Evolutionary conservation across 2,113 vertebrate genomes (phyloP).

Genomic region (Romanogobio albipinnatus): DNA sequence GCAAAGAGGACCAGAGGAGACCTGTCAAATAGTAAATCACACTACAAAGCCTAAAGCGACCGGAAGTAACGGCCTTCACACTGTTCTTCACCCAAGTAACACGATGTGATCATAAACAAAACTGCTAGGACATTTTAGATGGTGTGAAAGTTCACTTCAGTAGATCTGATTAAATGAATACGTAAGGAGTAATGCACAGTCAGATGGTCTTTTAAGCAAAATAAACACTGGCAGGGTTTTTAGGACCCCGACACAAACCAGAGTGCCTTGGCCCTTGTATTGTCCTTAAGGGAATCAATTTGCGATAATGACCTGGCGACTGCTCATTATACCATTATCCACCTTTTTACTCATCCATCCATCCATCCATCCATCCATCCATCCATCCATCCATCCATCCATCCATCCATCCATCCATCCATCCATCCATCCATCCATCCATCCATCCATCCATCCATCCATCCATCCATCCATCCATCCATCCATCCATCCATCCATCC

Average conservation of each 20-base stretch:
- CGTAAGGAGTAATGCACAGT: not conserved
- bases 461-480: too few species aligned
- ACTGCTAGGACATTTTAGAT: constrained; percentile 7
- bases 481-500: too few species aligned
- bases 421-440: not conserved
- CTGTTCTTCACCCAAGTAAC: constrained; percentile 26
- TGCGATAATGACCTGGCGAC: not conserved
- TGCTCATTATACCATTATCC: constrained; percentile 13
- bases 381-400: too few species aligned
- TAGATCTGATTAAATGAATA: not conserved
- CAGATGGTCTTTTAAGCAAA: not conserved
- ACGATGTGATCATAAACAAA: constrained; percentile 23
- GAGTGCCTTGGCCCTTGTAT: not conserved
- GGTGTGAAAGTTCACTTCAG: not conserved
- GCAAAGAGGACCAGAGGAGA: constrained; percentile 30
- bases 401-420: not conserved
- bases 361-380: too few species aligned
- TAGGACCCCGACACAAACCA: not conserved
- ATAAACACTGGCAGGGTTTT: not conserved
- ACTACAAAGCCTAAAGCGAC: constrained; percentile 28
- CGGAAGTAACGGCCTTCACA: constrained; percentile 19
- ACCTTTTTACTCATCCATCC: not conserved
- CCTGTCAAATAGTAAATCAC: constrained; percentile 27
- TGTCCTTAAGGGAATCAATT: constrained; percentile 2
- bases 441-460: not conserved